Evolutionary conservation across 2,888 invertebrate genomes (phyloP).

Genomic region (Stegophylla sp.): DNA sequence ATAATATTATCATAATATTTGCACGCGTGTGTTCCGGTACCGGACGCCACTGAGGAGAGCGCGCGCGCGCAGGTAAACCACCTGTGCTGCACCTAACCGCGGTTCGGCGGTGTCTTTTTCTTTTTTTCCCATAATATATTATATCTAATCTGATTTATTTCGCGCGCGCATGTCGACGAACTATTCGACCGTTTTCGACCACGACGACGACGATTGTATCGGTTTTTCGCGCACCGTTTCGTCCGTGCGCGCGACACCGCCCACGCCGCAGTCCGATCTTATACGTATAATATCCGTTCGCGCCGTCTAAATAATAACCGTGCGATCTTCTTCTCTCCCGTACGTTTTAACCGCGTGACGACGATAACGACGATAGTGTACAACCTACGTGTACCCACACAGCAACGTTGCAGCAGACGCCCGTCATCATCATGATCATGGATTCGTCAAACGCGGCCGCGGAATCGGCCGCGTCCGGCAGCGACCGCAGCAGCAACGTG

Average conservation of each 20-base stretch:
- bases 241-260: slow-evolving; percentile 59
- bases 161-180: slow-evolving; percentile 14
- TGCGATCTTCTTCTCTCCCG: no score
- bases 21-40: no score
- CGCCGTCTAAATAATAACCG: no score
- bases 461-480: slow-evolving; percentile 66
- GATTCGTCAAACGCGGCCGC: slow-evolving; percentile 70
- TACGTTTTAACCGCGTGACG: no score
- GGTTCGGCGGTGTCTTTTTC: no score
- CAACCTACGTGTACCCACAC: neutral
- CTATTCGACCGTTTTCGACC: slow-evolving; percentile 63
- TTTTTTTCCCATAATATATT: no score
- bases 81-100: no score
- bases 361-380: neutral
- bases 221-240: slow-evolving; percentile 55
- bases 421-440: slow-evolving; percentile 65
- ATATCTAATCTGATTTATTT: no score
- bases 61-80: neutral
- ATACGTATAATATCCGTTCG: slow-evolving; percentile 59
- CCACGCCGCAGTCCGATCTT: slow-evolving; percentile 39
- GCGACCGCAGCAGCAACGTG: slow-evolving; percentile 70
- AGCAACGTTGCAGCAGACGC: slow-evolving; percentile 30
- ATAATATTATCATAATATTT: no score
- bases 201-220: slow-evolving; percentile 65
- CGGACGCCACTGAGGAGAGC: no score